Base-by-base conservation (phyloP, 2,797 vertebrate genomes). In the Hydrophis major region DNA sequence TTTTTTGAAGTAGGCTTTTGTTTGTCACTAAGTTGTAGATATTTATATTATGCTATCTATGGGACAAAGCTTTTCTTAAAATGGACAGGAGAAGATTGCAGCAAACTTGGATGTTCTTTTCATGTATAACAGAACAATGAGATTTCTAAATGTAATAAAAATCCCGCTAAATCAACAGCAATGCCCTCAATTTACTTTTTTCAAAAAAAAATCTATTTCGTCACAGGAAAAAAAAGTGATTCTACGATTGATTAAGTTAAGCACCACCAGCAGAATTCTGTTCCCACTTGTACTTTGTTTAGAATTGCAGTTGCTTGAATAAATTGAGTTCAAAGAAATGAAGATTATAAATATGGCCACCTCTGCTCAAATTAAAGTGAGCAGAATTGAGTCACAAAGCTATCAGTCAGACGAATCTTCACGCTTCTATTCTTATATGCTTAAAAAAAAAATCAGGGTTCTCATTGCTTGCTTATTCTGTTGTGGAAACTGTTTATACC, bases 41-140 rank as follows among this genome's bases (percentile, higher is more conserved):
- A 55, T 60, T 69, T 56, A 42, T 25, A 28, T 32, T 86, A 0
- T 6, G 69, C 69, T 57, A n/a, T 32, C 12, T 89, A 2, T 32
- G 74, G 32, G 66, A 95, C 32, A 11, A 90, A 56, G 53, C 1
- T 28, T 63, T 91, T 32, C 91, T 57, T 4, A 78, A 90, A 92
- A 93, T 5, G 2, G 37, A 83, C 66, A 86, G 28, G 94, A 91
- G 59, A 86, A 89, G 90, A 91, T 87, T 89, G 89, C 16, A 87
- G n/a, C 27, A 78, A 18, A 47, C 1, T 14, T 3, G 0, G 69
- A n/a, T 59, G 61, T 87, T 93, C 37, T 47, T 47, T 37, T 37
- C 69, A 86, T 27, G 61, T 53, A n/a, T 56, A 90, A 0, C 20
- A 90, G 25, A 69, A 61, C 56, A 88, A 55, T 60, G 2, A 60